phyloP scores from a whole-genome alignment of 2,797 vertebrate genomes.

The Pangasius larnaudii region DNA sequence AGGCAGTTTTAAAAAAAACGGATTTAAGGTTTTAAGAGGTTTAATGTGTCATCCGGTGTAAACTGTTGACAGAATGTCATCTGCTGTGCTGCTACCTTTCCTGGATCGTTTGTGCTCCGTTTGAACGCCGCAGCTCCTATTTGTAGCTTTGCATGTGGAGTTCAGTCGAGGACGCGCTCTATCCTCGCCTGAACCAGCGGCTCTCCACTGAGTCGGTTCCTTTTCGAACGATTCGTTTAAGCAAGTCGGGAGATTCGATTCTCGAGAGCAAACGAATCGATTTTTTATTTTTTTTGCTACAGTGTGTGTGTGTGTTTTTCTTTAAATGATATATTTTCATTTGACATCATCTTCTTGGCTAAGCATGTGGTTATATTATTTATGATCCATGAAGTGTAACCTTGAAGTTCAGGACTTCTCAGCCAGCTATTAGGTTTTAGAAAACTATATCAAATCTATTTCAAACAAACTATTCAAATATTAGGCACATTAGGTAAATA shows the following conservation, averaged over 20 bases:
- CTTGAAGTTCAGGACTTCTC: too few species aligned
- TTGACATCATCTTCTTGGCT: background rate
- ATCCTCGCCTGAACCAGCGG: constrained; percentile 73
- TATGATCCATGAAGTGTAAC: too few species aligned
- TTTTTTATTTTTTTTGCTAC: background rate
- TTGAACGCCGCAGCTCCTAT: constrained; percentile 73
- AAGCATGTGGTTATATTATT: too few species aligned
- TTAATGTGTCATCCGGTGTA: constrained; percentile 17
- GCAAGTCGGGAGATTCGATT: background rate
- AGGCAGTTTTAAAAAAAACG: background rate
- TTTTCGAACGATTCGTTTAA: background rate
- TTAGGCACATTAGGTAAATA: too few species aligned
- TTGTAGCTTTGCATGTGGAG: constrained; percentile 70
- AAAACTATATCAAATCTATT: too few species aligned
- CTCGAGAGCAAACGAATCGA: background rate
- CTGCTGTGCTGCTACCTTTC: constrained; percentile 32
- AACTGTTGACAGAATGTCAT: constrained; percentile 43
- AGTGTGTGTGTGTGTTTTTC: background rate
- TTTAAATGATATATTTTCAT: background rate
- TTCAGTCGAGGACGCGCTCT: constrained; percentile 77
- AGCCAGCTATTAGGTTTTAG: too few species aligned
- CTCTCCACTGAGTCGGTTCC: constrained; percentile 9
- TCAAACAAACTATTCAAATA: too few species aligned
- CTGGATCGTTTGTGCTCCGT: constrained; percentile 67
- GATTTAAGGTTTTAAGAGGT: background rate